phyloP scores from a whole-genome alignment of 2,113 vertebrate species.

The Notarius quadriscutis region DNA sequence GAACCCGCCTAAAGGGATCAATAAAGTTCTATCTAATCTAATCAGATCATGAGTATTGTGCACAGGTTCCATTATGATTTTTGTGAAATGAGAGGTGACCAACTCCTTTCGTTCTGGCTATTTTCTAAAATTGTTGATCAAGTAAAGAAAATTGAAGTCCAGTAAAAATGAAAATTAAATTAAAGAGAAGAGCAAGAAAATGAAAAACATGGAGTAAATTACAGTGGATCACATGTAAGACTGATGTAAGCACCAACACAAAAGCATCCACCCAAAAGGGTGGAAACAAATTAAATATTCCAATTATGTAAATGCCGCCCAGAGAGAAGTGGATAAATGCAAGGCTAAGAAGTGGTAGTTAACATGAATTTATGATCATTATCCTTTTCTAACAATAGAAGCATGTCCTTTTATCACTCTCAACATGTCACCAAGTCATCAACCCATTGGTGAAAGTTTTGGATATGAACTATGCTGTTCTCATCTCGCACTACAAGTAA shows the following conservation, averaged over 20 bases:
- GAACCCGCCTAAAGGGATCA: too few relatives aligned
- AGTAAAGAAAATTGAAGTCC: background rate
- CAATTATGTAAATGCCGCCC: background rate
- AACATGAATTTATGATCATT: background rate
- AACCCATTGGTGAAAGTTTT: background rate
- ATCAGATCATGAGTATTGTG: background rate
- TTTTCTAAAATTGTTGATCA: background rate
- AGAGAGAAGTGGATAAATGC: background rate
- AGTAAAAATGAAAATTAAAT: background rate
- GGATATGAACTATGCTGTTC: background rate
- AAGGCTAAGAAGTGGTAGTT: background rate
- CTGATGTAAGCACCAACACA: background rate
- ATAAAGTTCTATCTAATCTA: background rate
- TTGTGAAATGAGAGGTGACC: background rate
- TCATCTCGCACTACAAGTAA: background rate
- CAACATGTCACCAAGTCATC: background rate
- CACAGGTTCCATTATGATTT: background rate
- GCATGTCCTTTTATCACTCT: background rate
- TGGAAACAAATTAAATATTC: background rate
- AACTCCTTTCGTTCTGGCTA: background rate
- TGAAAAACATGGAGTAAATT: background rate
- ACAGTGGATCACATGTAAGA: background rate
- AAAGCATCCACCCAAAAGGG: too few relatives aligned
- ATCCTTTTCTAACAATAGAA: background rate
- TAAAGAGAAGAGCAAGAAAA: background rate